phyloP scores from a whole-genome alignment of 2,888 invertebrate species.

The Pristionchus arcanus region DNA sequence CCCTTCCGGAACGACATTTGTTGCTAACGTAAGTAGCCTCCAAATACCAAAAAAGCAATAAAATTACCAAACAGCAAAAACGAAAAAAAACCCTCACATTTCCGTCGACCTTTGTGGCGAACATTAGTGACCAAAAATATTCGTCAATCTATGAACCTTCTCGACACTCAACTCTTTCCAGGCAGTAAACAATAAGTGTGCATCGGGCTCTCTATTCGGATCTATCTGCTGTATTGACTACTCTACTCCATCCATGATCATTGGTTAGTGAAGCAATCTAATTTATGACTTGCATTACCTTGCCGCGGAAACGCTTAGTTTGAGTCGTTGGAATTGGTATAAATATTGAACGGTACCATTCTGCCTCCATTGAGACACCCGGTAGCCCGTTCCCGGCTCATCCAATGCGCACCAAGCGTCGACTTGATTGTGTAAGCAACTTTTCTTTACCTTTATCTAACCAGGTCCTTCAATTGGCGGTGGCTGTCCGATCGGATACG shows the following conservation, averaged over 20 bases:
- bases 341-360: too few species aligned
- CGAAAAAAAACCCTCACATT: too few species aligned
- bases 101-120: too few species aligned
- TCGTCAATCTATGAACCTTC: too few species aligned
- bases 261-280: conserved; percentile 58
- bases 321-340: too few species aligned
- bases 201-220: conserved; percentile 71
- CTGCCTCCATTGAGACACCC: too few species aligned
- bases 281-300: neutral
- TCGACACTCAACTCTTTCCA: neutral
- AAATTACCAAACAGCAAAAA: neutral
- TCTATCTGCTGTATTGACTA: conserved; percentile 74
- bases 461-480: conserved; percentile 67
- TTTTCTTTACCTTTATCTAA: neutral
- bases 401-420: too few species aligned
- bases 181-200: conserved; percentile 66
- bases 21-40: neutral
- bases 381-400: too few species aligned
- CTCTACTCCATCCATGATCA: conserved; percentile 61
- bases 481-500: conserved; percentile 68
- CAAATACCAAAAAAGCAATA: neutral
- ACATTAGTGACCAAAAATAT: too few species aligned
- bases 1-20: neutral
- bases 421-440: too few species aligned
- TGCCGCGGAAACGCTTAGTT: too few species aligned